Conservation (phyloP, 2,113 vertebrate species). For the Dermatemys mawii region DNA sequence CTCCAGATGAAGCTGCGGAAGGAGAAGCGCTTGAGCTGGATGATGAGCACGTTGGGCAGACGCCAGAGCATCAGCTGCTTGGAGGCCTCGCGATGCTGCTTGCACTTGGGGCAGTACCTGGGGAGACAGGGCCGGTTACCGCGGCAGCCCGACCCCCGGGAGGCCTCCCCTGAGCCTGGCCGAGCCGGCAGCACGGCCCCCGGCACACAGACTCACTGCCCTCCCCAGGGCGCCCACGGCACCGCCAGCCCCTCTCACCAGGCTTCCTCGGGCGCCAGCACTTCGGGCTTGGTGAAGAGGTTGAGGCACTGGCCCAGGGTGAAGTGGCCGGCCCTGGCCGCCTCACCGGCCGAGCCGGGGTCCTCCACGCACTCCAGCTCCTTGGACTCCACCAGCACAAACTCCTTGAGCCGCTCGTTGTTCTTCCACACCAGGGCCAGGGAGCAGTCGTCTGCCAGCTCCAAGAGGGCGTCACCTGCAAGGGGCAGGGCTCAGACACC, state of each 20-base stretch:
- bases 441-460: constrained; percentile 87
- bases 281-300: constrained; percentile 97
- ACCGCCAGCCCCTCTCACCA: constrained; percentile 81
- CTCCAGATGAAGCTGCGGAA: constrained; percentile 99
- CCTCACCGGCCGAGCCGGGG: constrained; percentile 90
- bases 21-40: constrained; percentile 99
- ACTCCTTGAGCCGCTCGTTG: constrained; percentile 94
- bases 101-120: constrained; percentile 98
- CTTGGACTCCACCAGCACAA: constrained; percentile 95
- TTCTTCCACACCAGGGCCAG: constrained; percentile 97
- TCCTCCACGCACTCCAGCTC: constrained; percentile 96
- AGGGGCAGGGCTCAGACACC: neutral
- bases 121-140: rapidly evolving
- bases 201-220: no score
- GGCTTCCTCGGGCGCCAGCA: constrained; percentile 96
- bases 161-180: no score
- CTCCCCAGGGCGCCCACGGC: no score
- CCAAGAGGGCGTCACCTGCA: constrained; percentile 84
- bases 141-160: no score
- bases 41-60: constrained; percentile 94
- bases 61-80: constrained; percentile 98
- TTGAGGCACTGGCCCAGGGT: constrained; percentile 98
- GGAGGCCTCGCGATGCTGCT: constrained; percentile 96
- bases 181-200: no score
- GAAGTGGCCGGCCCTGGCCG: constrained; percentile 94